Conservation (phyloP, 2,888 invertebrate species). For the Bibio marci region DNA sequence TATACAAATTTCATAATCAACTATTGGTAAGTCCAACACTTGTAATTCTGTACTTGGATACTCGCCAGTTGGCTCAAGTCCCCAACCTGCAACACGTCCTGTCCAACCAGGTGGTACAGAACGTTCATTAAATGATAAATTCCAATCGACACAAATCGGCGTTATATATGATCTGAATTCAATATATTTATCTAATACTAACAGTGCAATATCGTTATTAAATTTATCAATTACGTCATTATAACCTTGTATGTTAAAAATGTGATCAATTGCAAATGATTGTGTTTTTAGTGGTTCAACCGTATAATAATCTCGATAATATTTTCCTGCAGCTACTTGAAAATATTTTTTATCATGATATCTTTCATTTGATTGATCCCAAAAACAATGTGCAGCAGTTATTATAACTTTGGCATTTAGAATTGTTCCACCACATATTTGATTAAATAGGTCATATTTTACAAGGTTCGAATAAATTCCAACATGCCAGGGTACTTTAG, state of each 20-base stretch:
- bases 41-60: constrained; percentile 9
- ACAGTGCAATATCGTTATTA: constrained; percentile 21
- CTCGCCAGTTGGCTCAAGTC: constrained; percentile 7
- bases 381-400: constrained; percentile 14
- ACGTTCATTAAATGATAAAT: constrained; percentile 8
- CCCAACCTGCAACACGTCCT: constrained; percentile 15
- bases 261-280: constrained; percentile 9
- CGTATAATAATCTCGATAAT: constrained; percentile 6
- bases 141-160: constrained; percentile 23
- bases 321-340: constrained; percentile 8
- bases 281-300: constrained; percentile 8
- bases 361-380: constrained; percentile 1
- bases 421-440: constrained; percentile 17
- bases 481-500: constrained; percentile 19
- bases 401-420: constrained; percentile 15
- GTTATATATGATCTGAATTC: constrained; percentile 18
- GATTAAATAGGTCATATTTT: constrained; percentile 1
- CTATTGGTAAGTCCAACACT: constrained; percentile 10
- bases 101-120: not conserved
- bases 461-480: constrained; percentile 11
- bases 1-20: constrained; percentile 12
- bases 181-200: constrained; percentile 18
- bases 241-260: constrained; percentile 5
- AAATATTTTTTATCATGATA: not conserved
- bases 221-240: constrained; percentile 8